Conservation (phyloP, 2,888 invertebrate genomes). For the Galeruca laticollis region DNA sequence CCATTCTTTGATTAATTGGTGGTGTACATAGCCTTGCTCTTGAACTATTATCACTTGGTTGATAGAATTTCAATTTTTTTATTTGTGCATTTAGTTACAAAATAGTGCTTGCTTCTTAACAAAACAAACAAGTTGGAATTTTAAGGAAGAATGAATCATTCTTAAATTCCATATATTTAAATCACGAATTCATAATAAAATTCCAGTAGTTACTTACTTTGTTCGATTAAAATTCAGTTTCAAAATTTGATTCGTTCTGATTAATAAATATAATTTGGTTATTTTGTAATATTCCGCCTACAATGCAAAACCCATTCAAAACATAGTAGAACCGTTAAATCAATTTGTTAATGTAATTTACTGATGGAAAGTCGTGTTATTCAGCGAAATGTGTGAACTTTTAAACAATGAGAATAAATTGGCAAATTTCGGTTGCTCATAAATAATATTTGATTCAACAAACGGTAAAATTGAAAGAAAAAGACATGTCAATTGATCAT, state of each 20-base stretch:
- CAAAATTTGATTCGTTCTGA: constrained; percentile 7
- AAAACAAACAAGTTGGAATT: neutral
- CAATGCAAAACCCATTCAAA: neutral
- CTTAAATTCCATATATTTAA: neutral
- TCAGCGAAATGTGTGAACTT: neutral
- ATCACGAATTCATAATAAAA: neutral
- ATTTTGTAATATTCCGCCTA: constrained; percentile 3
- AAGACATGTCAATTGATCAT: no score
- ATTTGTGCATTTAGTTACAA: neutral
- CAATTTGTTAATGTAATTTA: constrained; percentile 11
- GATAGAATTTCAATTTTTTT: no score
- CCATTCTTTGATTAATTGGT: no score
- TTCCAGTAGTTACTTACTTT: neutral
- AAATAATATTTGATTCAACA: no score
- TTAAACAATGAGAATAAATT: neutral
- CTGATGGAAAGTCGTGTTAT: neutral
- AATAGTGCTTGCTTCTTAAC: no score
- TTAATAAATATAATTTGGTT: neutral
- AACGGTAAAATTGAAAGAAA: no score
- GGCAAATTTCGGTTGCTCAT: neutral
- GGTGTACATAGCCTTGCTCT: no score
- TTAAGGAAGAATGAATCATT: neutral
- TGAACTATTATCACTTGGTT: no score
- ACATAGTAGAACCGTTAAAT: constrained; percentile 9
- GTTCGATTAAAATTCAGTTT: neutral